A percentile compares a stretch with the other conserved stretches of the same genome.
Conservation (phyloP, 2,888 invertebrate species). For the Nymphalis urticae region DNA sequence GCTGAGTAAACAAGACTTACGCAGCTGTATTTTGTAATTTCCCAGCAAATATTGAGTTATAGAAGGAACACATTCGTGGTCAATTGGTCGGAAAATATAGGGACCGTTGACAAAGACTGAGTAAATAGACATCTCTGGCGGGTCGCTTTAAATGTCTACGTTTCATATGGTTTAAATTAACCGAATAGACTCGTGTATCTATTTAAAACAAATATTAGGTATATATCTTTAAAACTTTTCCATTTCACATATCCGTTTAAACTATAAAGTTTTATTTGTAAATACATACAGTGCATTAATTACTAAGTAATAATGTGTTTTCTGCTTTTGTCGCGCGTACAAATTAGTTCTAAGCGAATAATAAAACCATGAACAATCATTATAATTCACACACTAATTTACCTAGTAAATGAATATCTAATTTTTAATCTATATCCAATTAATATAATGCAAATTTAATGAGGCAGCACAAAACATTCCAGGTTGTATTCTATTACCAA, state of each 20-base stretch:
- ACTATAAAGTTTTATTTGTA: background rate
- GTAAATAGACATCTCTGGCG: background rate
- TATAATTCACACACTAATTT: constrained; percentile 13
- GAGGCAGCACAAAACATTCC: constrained; percentile 36
- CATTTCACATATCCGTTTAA: too few species aligned
- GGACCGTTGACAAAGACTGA: constrained; percentile 36
- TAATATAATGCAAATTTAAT: constrained; percentile 38
- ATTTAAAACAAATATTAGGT: too few species aligned
- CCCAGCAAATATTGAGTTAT: constrained; percentile 60
- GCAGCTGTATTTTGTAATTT: constrained; percentile 49
- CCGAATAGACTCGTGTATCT: too few species aligned
- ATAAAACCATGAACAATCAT: constrained; percentile 13
- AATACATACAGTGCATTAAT: background rate
- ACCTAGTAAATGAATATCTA: constrained; percentile 42
- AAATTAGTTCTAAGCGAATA: constrained; percentile 16
- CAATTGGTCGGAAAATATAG: constrained; percentile 61
- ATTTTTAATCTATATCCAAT: constrained; percentile 34
- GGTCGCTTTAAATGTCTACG: background rate
- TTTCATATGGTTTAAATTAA: background rate
- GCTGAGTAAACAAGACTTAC: constrained; percentile 60
- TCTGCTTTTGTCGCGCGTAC: background rate
- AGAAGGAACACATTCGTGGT: constrained; percentile 54
- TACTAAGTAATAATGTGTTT: background rate
- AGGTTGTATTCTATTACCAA: constrained; percentile 45
- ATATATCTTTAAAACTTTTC: too few species aligned